Percentiles rank a stretch among this genome's conserved stretches.
These are phyloP conservation scores for Chloroceryle inda DNA, from an alignment of 2,797 vertebrate genomes.

Conservation along the genomic window DNA sequence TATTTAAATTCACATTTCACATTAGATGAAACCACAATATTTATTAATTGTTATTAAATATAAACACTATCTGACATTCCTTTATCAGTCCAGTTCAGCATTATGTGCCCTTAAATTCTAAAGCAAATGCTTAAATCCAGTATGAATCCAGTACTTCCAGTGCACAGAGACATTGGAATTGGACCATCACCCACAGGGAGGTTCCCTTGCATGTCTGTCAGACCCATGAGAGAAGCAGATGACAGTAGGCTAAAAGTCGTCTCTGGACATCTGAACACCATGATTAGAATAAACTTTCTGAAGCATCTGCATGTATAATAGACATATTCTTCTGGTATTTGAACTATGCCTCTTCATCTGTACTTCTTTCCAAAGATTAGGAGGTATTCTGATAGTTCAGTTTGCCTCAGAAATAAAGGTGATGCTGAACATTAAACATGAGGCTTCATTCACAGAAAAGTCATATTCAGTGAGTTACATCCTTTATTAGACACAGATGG, in stretches of 20 bases:
- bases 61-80: background rate
- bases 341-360: background rate
- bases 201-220: background rate
- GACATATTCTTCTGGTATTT: background rate
- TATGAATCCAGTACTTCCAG: background rate
- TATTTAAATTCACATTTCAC: background rate
- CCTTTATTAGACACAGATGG: constrained; percentile 6
- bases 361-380: background rate
- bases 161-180: background rate
- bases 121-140: background rate
- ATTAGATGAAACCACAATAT: background rate
- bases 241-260: background rate
- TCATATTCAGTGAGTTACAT: background rate
- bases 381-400: background rate
- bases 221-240: background rate
- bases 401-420: background rate
- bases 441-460: background rate
- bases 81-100: background rate
- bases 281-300: background rate
- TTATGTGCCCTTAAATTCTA: background rate
- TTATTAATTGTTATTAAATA: background rate
- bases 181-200: background rate
- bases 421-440: background rate
- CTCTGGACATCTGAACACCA: background rate
- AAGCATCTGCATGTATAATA: background rate